Evolutionary conservation across 2,113 vertebrate genomes (phyloP).

Genomic region (Antechinus flavipes): DNA sequence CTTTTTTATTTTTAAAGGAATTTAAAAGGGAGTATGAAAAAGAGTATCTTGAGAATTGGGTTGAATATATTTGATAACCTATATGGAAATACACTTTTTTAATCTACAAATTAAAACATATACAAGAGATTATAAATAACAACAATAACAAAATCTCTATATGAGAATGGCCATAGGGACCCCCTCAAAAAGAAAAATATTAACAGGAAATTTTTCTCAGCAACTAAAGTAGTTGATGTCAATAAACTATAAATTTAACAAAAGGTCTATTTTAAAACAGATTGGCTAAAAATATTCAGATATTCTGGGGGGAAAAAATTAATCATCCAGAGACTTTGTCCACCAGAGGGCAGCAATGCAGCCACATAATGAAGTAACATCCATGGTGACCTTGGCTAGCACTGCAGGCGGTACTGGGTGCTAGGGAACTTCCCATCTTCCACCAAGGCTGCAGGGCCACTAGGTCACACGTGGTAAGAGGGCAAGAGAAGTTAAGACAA

Average conservation of each 20-base stretch:
- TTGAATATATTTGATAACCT: no score
- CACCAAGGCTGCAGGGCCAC: neutral
- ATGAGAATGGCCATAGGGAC: no score
- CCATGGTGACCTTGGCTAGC: neutral
- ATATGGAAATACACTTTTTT: no score
- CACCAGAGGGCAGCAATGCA: neutral
- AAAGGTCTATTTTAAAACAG: neutral
- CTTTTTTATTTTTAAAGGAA: no score
- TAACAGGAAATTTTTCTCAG: no score
- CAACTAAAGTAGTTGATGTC: neutral
- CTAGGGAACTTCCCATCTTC: neutral
- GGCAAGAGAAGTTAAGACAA: neutral
- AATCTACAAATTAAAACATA: no score
- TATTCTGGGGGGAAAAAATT: neutral
- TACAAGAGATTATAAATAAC: no score
- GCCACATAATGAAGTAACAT: neutral
- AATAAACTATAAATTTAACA: neutral
- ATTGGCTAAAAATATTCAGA: conserved; percentile 4
- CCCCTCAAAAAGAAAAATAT: no score
- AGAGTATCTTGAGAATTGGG: no score
- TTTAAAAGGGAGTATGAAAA: no score
- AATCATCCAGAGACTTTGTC: neutral
- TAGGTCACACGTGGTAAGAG: neutral
- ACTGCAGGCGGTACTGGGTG: neutral
- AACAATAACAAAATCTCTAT: no score